These are phyloP conservation scores for Operophtera brumata DNA, from an alignment of 2,888 invertebrate genomes.

Conservation along the genomic window DNA sequence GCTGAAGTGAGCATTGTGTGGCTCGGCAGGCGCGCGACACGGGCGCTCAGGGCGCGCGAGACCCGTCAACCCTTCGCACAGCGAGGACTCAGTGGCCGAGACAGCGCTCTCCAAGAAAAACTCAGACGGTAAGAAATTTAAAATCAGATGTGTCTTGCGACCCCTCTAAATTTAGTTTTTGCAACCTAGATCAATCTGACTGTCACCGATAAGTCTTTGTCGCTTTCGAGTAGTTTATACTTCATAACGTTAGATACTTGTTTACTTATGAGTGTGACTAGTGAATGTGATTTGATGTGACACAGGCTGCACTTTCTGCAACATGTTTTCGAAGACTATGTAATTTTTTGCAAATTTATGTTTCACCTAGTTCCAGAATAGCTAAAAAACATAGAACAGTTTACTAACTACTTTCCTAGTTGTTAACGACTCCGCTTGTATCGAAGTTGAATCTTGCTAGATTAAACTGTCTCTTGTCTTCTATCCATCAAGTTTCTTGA, in stretches of 20 bases:
- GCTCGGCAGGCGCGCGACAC: constrained; percentile 73
- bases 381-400: constrained; percentile 32
- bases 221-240: constrained; percentile 57
- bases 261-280: constrained; percentile 39
- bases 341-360: constrained; percentile 39
- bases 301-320: constrained; percentile 40
- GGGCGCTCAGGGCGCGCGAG: constrained; percentile 67
- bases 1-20: constrained; percentile 74
- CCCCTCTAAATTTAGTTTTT: constrained; percentile 46
- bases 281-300: constrained; percentile 44
- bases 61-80: constrained; percentile 84
- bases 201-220: constrained; percentile 63
- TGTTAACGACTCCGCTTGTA: constrained; percentile 30
- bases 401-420: constrained; percentile 28
- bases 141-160: constrained; percentile 37
- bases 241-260: constrained; percentile 44
- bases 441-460: constrained; percentile 14
- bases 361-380: constrained; percentile 35
- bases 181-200: constrained; percentile 53
- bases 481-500: background rate
- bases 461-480: constrained; percentile 5
- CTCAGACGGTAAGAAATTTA: constrained; percentile 88
- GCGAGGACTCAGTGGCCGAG: constrained; percentile 91
- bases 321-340: constrained; percentile 34
- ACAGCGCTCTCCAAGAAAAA: constrained; percentile 90